Percentiles rank a stretch among this genome's conserved stretches.
Evolutionary conservation across 2,797 vertebrate species (phyloP).

Genomic region (Agapornis canus): DNA sequence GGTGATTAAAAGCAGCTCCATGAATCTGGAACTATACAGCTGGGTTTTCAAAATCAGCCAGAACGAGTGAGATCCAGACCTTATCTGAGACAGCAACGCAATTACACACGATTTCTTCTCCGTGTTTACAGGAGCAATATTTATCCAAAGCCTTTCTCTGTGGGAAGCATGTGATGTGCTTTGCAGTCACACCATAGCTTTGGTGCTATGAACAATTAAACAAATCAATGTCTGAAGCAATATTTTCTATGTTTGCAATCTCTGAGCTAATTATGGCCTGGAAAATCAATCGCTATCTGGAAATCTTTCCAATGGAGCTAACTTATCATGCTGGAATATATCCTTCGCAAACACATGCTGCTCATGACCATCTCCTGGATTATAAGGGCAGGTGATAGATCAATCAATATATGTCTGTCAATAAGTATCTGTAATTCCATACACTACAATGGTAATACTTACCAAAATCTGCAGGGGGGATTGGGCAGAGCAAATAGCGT

Average conservation of each 20-base stretch:
- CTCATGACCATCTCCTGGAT: background rate
- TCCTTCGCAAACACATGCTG: background rate
- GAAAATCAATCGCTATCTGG: slow-evolving; percentile 44
- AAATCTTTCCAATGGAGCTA: background rate
- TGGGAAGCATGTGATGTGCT: background rate
- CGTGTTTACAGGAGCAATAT: background rate
- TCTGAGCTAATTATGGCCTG: slow-evolving; percentile 45
- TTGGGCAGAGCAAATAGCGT: background rate
- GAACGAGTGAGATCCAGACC: background rate
- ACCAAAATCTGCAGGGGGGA: background rate
- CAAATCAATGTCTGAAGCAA: slow-evolving; percentile 19
- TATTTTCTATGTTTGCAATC: slow-evolving; percentile 50
- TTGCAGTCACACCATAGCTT: background rate
- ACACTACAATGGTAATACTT: background rate
- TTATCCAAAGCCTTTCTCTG: slow-evolving; percentile 29
- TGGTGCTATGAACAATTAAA: slow-evolving; percentile 13
- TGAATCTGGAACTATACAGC: background rate
- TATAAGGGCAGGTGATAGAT: background rate
- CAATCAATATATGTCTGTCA: background rate
- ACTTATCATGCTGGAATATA: background rate
- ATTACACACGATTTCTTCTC: background rate
- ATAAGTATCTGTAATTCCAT: background rate
- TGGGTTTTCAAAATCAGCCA: background rate
- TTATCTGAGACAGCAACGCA: background rate
- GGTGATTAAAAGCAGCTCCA: background rate